phyloP scores from a whole-genome alignment of 2,113 vertebrate species.

The Phylloscopus trochiloides region DNA sequence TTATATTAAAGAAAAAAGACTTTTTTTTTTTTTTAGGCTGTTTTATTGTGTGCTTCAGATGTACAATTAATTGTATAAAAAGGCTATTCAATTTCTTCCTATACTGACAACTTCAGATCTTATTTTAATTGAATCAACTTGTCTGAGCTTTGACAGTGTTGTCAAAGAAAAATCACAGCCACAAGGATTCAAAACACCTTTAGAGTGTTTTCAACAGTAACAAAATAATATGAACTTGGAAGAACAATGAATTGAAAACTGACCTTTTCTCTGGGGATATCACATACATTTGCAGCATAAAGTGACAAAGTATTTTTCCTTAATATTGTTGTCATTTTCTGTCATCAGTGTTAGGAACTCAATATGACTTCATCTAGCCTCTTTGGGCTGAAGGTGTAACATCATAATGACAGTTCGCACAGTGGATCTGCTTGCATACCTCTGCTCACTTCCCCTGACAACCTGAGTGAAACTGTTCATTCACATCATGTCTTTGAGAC shows the following conservation, averaged over 20 bases:
- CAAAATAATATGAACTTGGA: slow-evolving; percentile 15
- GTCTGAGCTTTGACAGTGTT: slow-evolving; percentile 12
- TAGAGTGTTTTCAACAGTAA: neutral
- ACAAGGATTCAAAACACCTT: neutral
- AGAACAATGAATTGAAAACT: slow-evolving; percentile 4
- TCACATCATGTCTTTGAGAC: neutral
- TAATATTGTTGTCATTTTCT: neutral
- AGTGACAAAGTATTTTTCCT: neutral
- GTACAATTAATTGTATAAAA: slow-evolving; percentile 49
- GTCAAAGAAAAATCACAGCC: slow-evolving; percentile 45
- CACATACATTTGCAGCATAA: neutral
- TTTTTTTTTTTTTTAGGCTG: neutral
- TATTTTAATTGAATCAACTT: slow-evolving; percentile 38
- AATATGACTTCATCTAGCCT: neutral
- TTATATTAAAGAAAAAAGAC: neutral
- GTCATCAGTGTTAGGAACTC: neutral
- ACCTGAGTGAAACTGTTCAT: neutral
- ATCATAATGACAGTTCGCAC: neutral
- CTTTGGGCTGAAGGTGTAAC: neutral
- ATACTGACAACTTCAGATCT: slow-evolving; percentile 16
- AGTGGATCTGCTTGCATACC: neutral
- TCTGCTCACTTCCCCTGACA: neutral
- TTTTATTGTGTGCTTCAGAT: slow-evolving; percentile 3
- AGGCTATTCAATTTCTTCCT: neutral
- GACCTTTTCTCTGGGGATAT: neutral